These are phyloP conservation scores for Rhincodon typus DNA, from an alignment of 2,797 vertebrate genomes.

Conservation along the genomic window DNA sequence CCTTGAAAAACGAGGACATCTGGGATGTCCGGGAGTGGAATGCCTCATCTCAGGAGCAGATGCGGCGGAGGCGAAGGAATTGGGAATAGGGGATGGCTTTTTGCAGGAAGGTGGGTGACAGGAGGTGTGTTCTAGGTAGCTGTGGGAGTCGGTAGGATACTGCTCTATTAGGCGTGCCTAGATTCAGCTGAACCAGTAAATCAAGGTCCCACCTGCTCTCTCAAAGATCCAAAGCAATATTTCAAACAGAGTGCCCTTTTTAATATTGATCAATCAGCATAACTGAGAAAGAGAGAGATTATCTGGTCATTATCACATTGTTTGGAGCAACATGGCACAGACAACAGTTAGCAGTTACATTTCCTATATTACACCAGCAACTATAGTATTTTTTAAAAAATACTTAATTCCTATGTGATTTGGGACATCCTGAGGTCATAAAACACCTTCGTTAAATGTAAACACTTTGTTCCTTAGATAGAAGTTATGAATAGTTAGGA, in stretches of 20 bases:
- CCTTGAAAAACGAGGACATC: too few relatives aligned
- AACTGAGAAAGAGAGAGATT: neutral
- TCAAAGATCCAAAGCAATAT: neutral
- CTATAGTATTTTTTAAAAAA: neutral
- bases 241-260: neutral
- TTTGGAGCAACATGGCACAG: too few relatives aligned
- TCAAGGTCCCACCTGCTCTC: neutral
- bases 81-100: too few relatives aligned
- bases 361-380: neutral
- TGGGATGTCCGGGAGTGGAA: too few relatives aligned
- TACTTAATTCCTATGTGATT: neutral
- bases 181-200: neutral
- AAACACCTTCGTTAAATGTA: neutral
- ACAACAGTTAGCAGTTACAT: neutral
- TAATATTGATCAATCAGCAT: neutral
- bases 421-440: neutral
- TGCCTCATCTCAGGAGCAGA: too few relatives aligned
- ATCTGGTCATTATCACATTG: neutral
- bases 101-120: too few relatives aligned
- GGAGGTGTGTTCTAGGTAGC: too few relatives aligned
- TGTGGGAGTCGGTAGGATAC: neutral
- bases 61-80: too few relatives aligned
- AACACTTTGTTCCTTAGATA: neutral
- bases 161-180: neutral
- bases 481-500: too few relatives aligned